phyloP scores from a whole-genome alignment of 2,888 invertebrate genomes.

The Drosophila mimetica region DNA sequence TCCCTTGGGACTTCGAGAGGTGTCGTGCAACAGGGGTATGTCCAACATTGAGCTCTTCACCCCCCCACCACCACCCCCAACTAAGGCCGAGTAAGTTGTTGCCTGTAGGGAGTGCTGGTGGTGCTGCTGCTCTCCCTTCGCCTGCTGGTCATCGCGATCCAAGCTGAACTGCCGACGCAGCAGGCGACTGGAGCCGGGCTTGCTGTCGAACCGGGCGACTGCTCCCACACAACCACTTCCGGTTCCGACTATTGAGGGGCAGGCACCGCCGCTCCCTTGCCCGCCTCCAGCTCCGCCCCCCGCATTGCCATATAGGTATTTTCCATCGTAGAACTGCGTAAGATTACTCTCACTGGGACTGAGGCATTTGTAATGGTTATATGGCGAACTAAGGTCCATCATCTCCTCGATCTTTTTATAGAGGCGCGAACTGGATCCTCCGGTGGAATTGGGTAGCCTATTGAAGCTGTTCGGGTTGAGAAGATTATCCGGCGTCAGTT shows the following conservation, averaged over 20 bases:
- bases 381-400: constrained; percentile 89
- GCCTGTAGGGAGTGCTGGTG: constrained; percentile 74
- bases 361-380: constrained; percentile 90
- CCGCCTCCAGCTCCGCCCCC: constrained; percentile 31
- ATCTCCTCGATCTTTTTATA: constrained; percentile 85
- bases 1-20: constrained; percentile 80
- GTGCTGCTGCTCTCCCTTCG: constrained; percentile 74
- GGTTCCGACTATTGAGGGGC: constrained; percentile 26
- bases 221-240: constrained; percentile 66
- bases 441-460: constrained; percentile 81
- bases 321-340: constrained; percentile 83
- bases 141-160: constrained; percentile 87
- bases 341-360: constrained; percentile 87
- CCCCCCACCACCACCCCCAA: constrained; percentile 47
- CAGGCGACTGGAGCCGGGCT: constrained; percentile 85
- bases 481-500: constrained; percentile 82
- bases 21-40: constrained; percentile 83
- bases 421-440: constrained; percentile 82
- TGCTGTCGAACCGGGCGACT: constrained; percentile 73
- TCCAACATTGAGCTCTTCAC: constrained; percentile 78
- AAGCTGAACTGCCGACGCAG: constrained; percentile 89
- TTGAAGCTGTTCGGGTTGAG: constrained; percentile 83
- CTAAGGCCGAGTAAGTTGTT: constrained; percentile 59
- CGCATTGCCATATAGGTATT: constrained; percentile 78
- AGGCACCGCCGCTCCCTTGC: constrained; percentile 37